These are phyloP conservation scores for Nipponia nippon DNA, from an alignment of 2,113 vertebrate species.

Conservation along the genomic window DNA sequence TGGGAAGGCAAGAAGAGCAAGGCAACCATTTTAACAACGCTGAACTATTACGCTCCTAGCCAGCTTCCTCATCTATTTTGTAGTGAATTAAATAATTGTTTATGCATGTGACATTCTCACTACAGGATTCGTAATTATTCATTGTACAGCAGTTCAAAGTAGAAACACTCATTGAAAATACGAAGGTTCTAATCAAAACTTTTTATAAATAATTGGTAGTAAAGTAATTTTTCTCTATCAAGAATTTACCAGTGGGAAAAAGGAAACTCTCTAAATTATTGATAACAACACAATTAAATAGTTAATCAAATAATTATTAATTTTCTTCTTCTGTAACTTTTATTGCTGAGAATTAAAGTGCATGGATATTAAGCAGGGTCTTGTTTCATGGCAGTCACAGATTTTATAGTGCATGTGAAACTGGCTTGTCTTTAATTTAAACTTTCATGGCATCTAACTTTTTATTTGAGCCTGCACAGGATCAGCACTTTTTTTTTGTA, in stretches of 20 bases:
- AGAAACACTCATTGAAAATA: slow-evolving; percentile 43
- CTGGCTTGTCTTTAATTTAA: slow-evolving; percentile 11
- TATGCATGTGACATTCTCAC: background rate
- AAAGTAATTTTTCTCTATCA: slow-evolving; percentile 34
- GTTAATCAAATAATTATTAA: slow-evolving; percentile 59
- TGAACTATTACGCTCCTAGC: background rate
- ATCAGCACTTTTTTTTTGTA: background rate
- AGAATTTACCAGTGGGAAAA: slow-evolving; percentile 15
- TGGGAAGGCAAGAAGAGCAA: background rate
- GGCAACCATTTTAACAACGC: background rate
- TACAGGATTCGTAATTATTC: background rate
- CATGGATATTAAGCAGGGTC: background rate
- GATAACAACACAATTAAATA: slow-evolving; percentile 9
- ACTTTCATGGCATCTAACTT: background rate
- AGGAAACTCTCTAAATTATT: slow-evolving; percentile 45
- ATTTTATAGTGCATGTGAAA: background rate
- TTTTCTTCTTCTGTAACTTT: slow-evolving; percentile 27
- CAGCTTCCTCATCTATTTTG: background rate
- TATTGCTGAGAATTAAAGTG: background rate
- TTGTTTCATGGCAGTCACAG: background rate
- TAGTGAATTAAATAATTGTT: slow-evolving; percentile 15
- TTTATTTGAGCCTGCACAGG: background rate
- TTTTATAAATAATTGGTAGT: background rate
- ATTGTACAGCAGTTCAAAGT: background rate
- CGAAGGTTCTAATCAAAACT: slow-evolving; percentile 28